These are phyloP conservation scores for Rhodophaea formosa DNA, from an alignment of 2,888 invertebrate species.

Conservation along the genomic window DNA sequence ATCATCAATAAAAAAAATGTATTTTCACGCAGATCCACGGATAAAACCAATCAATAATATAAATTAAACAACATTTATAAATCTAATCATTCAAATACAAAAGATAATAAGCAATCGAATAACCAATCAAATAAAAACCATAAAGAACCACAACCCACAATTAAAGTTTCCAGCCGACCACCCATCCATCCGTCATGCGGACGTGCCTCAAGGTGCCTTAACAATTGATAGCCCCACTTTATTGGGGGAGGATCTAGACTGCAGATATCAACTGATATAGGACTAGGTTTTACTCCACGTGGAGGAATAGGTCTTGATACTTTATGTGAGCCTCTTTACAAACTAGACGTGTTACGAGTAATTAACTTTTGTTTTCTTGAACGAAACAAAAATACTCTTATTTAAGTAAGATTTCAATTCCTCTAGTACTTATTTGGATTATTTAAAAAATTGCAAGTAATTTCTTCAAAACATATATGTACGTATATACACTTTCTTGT, in stretches of 20 bases:
- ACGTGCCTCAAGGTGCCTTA: slow-evolving; percentile 40
- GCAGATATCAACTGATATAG: slow-evolving; percentile 67
- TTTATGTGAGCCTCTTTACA: slow-evolving; percentile 24
- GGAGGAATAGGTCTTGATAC: slow-evolving; percentile 41
- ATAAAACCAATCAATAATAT: too few species aligned
- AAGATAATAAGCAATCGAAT: slow-evolving; percentile 4
- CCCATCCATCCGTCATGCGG: slow-evolving; percentile 27
- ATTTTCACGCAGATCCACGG: too few species aligned
- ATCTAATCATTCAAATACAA: slow-evolving; percentile 1
- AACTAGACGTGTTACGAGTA: too few species aligned
- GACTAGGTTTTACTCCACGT: slow-evolving; percentile 48
- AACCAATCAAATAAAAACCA: slow-evolving; percentile 14
- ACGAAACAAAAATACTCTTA: too few species aligned
- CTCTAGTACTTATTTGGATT: too few species aligned
- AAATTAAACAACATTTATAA: background rate
- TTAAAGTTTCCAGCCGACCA: slow-evolving; percentile 24
- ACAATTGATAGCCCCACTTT: slow-evolving; percentile 69
- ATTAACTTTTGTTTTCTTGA: too few species aligned
- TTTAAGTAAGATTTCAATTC: too few species aligned
- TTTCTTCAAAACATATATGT: too few species aligned
- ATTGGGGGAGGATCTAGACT: slow-evolving; percentile 68
- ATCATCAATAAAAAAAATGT: too few species aligned
- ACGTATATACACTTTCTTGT: too few species aligned
- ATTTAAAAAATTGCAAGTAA: too few species aligned
- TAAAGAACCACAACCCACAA: slow-evolving; percentile 18